phyloP scores from a whole-genome alignment of 2,797 vertebrate species.

The Arnoldichthys spilopterus region DNA sequence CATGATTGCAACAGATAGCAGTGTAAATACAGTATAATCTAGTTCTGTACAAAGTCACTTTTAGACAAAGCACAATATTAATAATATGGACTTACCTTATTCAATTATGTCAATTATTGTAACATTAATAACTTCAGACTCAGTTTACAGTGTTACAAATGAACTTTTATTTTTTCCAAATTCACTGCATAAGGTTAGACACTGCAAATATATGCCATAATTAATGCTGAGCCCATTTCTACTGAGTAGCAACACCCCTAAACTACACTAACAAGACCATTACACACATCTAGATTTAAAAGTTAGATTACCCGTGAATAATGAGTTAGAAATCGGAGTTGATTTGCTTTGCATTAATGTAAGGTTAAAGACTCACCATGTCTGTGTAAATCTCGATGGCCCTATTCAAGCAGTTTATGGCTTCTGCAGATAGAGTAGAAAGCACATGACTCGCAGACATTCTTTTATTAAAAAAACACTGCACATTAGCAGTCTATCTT shows the following conservation, averaged over 20 bases:
- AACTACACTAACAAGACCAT: neutral
- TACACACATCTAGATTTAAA: neutral
- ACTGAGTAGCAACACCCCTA: neutral
- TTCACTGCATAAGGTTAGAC: no score
- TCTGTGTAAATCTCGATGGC: constrained; percentile 88
- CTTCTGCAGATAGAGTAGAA: constrained; percentile 65
- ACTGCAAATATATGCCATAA: no score
- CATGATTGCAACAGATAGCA: no score
- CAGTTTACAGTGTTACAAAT: no score
- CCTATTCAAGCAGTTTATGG: constrained; percentile 79
- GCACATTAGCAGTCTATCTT: neutral
- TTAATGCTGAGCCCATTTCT: no score
- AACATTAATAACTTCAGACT: no score
- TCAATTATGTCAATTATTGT: no score
- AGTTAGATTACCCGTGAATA: neutral
- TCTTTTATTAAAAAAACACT: neutral
- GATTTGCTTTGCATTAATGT: neutral
- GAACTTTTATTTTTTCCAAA: no score
- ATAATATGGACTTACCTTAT: no score
- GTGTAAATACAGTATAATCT: no score
- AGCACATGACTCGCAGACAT: neutral
- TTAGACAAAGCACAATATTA: no score
- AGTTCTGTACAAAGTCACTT: no score
- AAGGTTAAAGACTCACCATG: constrained; percentile 74
- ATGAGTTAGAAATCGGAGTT: neutral